These are phyloP conservation scores for Sebastes diploproa DNA, from an alignment of 2,797 vertebrate genomes.

Conservation along the genomic window DNA sequence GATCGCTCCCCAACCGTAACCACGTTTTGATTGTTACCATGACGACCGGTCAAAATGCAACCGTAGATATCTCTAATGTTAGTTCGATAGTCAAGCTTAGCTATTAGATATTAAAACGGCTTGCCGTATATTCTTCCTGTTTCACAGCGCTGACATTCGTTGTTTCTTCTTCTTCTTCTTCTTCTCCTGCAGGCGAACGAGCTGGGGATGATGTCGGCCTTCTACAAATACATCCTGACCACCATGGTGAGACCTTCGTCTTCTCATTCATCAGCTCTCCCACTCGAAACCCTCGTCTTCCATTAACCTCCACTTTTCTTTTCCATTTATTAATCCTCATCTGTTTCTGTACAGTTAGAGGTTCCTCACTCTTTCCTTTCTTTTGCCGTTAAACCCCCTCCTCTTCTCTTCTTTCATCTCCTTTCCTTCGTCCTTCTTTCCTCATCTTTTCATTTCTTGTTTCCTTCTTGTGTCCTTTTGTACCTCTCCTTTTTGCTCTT, in stretches of 20 bases:
- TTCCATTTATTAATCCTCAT: background rate
- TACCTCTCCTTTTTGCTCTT: too few species aligned
- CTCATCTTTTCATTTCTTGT: background rate
- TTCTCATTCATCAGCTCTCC: background rate
- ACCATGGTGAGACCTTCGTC: slow-evolving; percentile 83
- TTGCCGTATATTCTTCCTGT: background rate
- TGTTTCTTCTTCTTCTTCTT: background rate
- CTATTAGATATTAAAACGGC: too few species aligned
- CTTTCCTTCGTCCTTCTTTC: background rate
- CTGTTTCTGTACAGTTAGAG: background rate
- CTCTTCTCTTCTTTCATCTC: background rate
- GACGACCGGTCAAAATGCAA: background rate
- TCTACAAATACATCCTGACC: slow-evolving; percentile 92
- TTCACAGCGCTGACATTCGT: background rate
- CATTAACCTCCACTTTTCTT: background rate
- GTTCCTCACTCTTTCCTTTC: background rate
- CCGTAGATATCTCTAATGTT: too few species aligned
- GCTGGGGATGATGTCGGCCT: slow-evolving; percentile 88
- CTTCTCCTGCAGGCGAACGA: slow-evolving; percentile 82
- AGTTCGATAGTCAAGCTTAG: background rate
- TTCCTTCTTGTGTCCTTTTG: background rate
- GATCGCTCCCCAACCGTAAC: background rate
- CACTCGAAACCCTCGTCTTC: background rate
- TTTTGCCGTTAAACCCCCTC: background rate
- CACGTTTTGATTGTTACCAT: too few species aligned